phyloP scores from a whole-genome alignment of 2,888 invertebrate genomes.

The Mythimna vitellina region DNA sequence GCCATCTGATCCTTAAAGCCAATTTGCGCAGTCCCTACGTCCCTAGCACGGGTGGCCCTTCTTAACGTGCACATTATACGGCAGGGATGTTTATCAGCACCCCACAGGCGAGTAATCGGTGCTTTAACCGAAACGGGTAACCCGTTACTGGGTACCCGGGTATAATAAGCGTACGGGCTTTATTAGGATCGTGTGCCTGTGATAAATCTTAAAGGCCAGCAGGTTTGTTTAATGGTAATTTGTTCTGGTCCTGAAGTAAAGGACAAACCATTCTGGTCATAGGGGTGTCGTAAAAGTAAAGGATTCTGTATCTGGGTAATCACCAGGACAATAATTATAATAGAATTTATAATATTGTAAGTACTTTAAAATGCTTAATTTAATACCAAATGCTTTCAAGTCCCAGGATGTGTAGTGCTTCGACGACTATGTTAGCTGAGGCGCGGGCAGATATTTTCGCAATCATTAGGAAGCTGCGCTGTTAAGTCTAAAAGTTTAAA shows the following conservation, averaged over 20 bases:
- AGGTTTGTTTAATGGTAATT: slow-evolving; percentile 33
- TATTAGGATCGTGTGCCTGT: slow-evolving; percentile 34
- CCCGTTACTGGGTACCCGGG: slow-evolving; percentile 42
- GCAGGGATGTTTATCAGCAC: slow-evolving; percentile 56
- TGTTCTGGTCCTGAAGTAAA: slow-evolving; percentile 13
- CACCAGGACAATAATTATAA: too few relatives aligned
- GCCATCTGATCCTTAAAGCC: slow-evolving; percentile 7
- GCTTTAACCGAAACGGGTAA: slow-evolving; percentile 48
- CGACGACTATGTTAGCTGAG: too few relatives aligned
- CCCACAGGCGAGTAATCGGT: slow-evolving; percentile 60
- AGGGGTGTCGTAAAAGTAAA: not conserved
- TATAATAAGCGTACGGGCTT: slow-evolving; percentile 43
- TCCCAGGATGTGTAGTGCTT: too few relatives aligned
- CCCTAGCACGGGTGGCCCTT: slow-evolving; percentile 18
- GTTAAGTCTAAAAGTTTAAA: too few relatives aligned
- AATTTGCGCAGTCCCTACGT: slow-evolving; percentile 21
- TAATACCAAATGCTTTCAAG: too few relatives aligned
- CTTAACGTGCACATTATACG: slow-evolving; percentile 24
- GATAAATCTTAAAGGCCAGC: slow-evolving; percentile 41
- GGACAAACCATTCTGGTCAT: slow-evolving; percentile 2
- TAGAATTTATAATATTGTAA: too few relatives aligned
- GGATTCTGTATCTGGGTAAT: not conserved
- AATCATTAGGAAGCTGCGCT: too few relatives aligned
- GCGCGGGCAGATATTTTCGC: too few relatives aligned
- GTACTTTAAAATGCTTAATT: too few relatives aligned